Conservation (phyloP, 2,797 vertebrate species). For the Epinephelus malabaricus region DNA sequence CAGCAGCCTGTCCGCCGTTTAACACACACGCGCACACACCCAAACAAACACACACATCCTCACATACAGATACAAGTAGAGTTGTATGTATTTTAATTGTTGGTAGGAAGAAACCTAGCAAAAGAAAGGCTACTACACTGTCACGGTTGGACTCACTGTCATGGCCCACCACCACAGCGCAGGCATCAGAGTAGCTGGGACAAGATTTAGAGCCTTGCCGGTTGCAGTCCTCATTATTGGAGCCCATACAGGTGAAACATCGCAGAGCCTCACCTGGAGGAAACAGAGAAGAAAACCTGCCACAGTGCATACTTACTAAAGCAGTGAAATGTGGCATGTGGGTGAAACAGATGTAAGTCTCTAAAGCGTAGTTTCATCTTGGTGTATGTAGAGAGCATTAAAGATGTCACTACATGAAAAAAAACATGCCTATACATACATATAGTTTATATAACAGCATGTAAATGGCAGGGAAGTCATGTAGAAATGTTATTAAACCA, state of each 20-base stretch:
- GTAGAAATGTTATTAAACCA: not conserved
- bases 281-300: slow-evolving; percentile 18
- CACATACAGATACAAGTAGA: slow-evolving; percentile 7
- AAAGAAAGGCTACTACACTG: slow-evolving; percentile 35
- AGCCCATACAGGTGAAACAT: slow-evolving; percentile 92
- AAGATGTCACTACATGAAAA: not conserved
- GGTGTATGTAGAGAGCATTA: not conserved
- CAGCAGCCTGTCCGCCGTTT: slow-evolving; percentile 54
- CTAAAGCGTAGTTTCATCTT: not conserved
- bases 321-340: not conserved
- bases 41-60: not conserved
- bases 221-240: slow-evolving; percentile 92
- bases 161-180: slow-evolving; percentile 89
- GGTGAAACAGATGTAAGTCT: not conserved
- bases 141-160: slow-evolving; percentile 87
- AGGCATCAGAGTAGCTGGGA: slow-evolving; percentile 90
- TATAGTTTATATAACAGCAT: not conserved
- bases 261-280: slow-evolving; percentile 86
- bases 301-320: not conserved
- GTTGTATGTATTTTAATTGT: not conserved
- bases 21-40: slow-evolving; percentile 30
- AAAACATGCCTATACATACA: too few relatives aligned
- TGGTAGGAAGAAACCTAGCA: not conserved
- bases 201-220: slow-evolving; percentile 90
- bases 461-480: not conserved